Percentiles rank a stretch among this genome's conserved stretches.
Conservation (phyloP, 2,888 invertebrate species). For the Machimus rusticus region DNA sequence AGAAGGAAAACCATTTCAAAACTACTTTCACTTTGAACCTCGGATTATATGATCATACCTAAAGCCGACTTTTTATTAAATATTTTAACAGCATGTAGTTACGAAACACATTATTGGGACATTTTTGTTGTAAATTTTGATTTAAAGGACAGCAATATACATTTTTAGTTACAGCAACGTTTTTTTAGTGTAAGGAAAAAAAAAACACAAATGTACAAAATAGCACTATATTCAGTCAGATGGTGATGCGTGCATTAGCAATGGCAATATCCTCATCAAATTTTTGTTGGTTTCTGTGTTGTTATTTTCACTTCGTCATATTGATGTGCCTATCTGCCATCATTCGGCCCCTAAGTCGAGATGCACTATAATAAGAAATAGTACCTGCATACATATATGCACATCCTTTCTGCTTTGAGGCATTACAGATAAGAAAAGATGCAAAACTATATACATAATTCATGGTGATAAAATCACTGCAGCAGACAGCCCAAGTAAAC, state of each 20-base stretch:
- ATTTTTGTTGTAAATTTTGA: no score
- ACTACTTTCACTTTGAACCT: no score
- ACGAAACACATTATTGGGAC: no score
- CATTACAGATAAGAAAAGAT: conserved; percentile 39
- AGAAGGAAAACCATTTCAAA: no score
- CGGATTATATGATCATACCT: no score
- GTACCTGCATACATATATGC: conserved; percentile 20
- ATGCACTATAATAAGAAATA: conserved; percentile 24
- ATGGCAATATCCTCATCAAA: neutral
- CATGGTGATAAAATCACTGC: conserved; percentile 53
- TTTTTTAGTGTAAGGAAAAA: no score
- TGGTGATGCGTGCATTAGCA: neutral
- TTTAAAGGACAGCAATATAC: no score
- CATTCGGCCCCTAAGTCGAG: neutral
- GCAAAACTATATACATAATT: conserved; percentile 50
- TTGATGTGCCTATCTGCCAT: neutral
- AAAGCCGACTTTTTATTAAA: no score
- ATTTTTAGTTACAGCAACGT: no score
- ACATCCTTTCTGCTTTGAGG: conserved; percentile 33
- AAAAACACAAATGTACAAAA: no score
- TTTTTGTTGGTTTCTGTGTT: neutral
- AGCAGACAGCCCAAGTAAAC: conserved; percentile 53
- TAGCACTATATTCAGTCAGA: no score
- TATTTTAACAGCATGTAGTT: no score
- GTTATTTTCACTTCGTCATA: conserved; percentile 7